Evolutionary conservation across 2,888 invertebrate species (phyloP).

Genomic region (Hemaris fuciformis): DNA sequence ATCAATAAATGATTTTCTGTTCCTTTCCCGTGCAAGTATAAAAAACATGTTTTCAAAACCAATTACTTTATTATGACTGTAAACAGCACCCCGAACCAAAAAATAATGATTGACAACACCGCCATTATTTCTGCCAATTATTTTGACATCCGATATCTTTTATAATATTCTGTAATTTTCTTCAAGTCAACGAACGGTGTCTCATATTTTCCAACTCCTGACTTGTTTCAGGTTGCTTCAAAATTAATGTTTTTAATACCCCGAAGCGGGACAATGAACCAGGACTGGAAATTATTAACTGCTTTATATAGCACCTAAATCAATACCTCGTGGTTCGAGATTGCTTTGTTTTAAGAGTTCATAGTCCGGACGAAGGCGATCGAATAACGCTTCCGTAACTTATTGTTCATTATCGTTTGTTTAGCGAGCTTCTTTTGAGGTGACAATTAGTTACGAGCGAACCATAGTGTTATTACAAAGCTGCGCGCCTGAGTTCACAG

Average conservation of each 20-base stretch:
- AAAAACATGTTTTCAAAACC: too few species aligned
- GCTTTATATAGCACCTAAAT: neutral
- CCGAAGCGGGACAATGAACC: neutral
- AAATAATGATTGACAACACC: neutral
- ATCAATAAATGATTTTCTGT: too few species aligned
- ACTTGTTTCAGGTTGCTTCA: neutral
- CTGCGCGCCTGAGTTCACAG: too few species aligned
- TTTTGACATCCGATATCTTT: neutral
- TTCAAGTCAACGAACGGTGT: neutral
- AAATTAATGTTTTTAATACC: constrained; percentile 6
- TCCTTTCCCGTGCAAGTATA: too few species aligned
- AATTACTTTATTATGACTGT: too few species aligned
- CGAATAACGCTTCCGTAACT: neutral
- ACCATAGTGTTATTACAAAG: too few species aligned
- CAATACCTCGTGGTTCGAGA: neutral
- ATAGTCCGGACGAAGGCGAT: neutral
- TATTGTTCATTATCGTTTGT: neutral
- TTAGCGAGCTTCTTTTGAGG: too few species aligned
- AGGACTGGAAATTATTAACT: neutral
- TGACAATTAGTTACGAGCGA: too few species aligned
- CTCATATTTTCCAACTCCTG: constrained; percentile 3
- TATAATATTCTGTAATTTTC: constrained; percentile 8
- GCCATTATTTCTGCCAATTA: constrained; percentile 2
- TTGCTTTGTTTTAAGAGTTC: neutral
- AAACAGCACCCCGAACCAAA: neutral